Evolutionary conservation across 2,888 invertebrate genomes (phyloP).

Genomic region (Drosophila falleni): DNA sequence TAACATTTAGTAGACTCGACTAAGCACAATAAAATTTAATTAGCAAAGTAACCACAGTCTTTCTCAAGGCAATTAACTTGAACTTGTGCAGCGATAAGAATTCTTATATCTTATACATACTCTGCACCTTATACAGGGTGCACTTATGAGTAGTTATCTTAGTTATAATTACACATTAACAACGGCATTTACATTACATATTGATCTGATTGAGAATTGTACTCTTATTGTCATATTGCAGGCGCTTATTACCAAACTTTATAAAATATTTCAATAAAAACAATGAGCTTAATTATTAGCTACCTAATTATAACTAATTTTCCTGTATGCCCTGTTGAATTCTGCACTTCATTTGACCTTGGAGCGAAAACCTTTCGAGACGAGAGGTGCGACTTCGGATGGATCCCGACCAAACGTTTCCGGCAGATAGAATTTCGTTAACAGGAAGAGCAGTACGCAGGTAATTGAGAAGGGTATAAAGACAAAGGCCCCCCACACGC

Average conservation of each 20-base stretch:
- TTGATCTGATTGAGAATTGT: background rate
- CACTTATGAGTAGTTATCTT: slow-evolving; percentile 7
- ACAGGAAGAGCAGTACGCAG: slow-evolving; percentile 79
- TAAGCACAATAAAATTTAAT: slow-evolving; percentile 35
- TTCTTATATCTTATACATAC: background rate
- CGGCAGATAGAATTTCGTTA: slow-evolving; percentile 89
- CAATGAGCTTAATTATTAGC: slow-evolving; percentile 32
- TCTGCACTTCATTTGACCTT: slow-evolving; percentile 69
- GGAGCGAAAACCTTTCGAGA: slow-evolving; percentile 88
- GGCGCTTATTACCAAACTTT: slow-evolving; percentile 11
- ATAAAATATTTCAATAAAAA: slow-evolving; percentile 3
- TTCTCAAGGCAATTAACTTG: slow-evolving; percentile 54
- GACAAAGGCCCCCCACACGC: slow-evolving; percentile 89
- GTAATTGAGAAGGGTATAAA: slow-evolving; percentile 90
- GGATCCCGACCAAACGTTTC: slow-evolving; percentile 91
- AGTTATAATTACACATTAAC: slow-evolving; percentile 18
- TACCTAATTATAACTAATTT: slow-evolving; percentile 18
- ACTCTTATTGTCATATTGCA: slow-evolving; percentile 45
- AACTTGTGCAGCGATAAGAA: slow-evolving; percentile 60
- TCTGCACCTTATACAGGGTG: slow-evolving; percentile 39
- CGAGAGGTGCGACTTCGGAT: slow-evolving; percentile 88
- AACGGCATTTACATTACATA: slow-evolving; percentile 11
- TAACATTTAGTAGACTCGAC: background rate
- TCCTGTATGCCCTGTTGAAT: background rate
- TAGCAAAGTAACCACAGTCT: slow-evolving; percentile 46